phyloP scores from a whole-genome alignment of 1,140 invertebrate species.

The Trichonephila clavata region DNA sequence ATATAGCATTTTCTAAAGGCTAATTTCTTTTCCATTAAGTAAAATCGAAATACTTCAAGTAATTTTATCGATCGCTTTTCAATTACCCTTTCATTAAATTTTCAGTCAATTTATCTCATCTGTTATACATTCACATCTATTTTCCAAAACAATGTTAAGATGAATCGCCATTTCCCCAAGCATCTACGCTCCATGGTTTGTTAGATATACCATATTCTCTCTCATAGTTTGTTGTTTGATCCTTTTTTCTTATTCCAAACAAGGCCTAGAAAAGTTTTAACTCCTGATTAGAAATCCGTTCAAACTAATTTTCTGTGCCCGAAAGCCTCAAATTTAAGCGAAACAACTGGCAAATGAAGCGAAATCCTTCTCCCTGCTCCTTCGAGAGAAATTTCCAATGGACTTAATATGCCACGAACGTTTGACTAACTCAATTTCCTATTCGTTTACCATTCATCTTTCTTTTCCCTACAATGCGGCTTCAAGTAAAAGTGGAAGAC shows the following conservation, averaged over 20 bases:
- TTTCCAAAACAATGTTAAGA: not conserved
- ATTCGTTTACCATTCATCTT: constrained; percentile 46
- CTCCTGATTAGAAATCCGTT: constrained; percentile 59
- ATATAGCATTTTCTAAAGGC: not conserved
- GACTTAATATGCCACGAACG: constrained; percentile 60
- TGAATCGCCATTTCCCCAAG: not conserved
- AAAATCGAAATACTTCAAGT: not conserved
- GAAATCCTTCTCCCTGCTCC: not conserved
- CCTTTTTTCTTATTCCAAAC: not conserved
- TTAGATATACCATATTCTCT: not conserved
- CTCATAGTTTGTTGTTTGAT: not conserved
- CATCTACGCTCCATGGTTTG: not conserved
- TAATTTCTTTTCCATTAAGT: not conserved
- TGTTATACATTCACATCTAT: not conserved
- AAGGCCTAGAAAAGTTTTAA: constrained; percentile 39
- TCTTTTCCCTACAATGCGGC: not conserved
- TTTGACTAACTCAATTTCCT: constrained; percentile 57
- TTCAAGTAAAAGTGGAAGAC: constrained; percentile 25
- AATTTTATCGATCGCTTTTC: not conserved
- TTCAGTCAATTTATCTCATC: not conserved
- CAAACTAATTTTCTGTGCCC: constrained; percentile 66
- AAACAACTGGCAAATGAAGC: constrained; percentile 64
- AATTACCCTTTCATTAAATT: not conserved
- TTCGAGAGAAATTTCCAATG: constrained; percentile 36
- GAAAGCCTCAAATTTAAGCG: constrained; percentile 51